These are phyloP conservation scores for Ctenochaetus hawaiiensis DNA, from an alignment of 2,797 vertebrate species.

Conservation along the genomic window DNA sequence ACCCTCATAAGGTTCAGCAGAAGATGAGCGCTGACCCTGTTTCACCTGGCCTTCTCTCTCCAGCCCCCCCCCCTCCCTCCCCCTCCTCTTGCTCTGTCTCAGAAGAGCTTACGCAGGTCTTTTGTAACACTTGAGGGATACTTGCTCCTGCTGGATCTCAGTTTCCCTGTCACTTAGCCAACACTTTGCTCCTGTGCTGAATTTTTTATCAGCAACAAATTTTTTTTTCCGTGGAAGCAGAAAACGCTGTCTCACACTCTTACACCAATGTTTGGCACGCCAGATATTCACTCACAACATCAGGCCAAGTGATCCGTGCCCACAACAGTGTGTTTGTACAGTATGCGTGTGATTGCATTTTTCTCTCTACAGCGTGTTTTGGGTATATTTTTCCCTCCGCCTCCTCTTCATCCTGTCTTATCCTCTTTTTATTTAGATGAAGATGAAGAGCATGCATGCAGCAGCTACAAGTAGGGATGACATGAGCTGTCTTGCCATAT, in stretches of 20 bases:
- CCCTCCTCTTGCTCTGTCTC: constrained; percentile 30
- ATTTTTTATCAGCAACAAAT: constrained; percentile 72
- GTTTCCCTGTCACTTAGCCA: constrained; percentile 74
- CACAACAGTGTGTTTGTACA: neutral
- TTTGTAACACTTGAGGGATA: constrained; percentile 75
- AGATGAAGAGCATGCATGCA: neutral
- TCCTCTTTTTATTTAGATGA: constrained; percentile 20
- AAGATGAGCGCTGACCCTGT: constrained; percentile 68
- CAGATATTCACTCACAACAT: constrained; percentile 23
- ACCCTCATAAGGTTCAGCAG: constrained; percentile 69
- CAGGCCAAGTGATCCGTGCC: constrained; percentile 3
- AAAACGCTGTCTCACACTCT: constrained; percentile 63
- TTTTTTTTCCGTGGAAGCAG: constrained; percentile 44
- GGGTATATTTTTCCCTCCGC: neutral
- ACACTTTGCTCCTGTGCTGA: constrained; percentile 69
- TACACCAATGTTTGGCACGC: constrained; percentile 43
- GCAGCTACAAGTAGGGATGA: constrained; percentile 24
- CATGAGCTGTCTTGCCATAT: constrained; percentile 30
- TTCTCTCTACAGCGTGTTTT: neutral
- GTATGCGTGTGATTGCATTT: neutral
- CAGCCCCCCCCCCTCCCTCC: neutral
- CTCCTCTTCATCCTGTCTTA: constrained; percentile 14
- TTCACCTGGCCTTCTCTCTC: constrained; percentile 72
- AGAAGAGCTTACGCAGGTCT: constrained; percentile 74
- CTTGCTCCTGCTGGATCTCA: constrained; percentile 61